phyloP scores from a whole-genome alignment of 1,140 invertebrate species.

The Lucilia sericata region DNA sequence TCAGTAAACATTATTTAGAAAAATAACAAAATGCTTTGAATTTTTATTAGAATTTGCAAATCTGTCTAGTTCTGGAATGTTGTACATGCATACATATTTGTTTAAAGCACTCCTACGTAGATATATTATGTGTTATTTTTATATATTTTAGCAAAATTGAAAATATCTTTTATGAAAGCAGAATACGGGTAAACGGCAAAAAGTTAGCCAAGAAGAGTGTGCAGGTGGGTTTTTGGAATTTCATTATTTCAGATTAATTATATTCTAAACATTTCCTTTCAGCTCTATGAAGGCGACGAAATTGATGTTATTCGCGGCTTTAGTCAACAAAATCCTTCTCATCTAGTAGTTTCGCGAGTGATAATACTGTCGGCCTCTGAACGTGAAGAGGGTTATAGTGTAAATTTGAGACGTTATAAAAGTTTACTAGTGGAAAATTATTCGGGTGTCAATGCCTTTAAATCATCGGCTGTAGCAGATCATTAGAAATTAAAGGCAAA shows the following conservation, averaged over 20 bases:
- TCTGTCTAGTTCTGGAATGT: too few relatives aligned
- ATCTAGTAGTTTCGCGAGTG: constrained; percentile 73
- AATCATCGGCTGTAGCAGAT: constrained; percentile 56
- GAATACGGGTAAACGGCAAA: constrained; percentile 75
- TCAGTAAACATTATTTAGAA: too few relatives aligned
- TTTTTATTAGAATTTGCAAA: too few relatives aligned
- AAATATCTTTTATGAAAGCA: constrained; percentile 75
- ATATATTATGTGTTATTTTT: background rate
- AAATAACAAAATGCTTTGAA: too few relatives aligned
- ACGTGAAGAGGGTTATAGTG: constrained; percentile 65
- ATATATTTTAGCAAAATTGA: constrained; percentile 73
- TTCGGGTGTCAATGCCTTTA: constrained; percentile 61
- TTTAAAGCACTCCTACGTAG: too few relatives aligned
- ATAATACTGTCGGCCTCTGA: constrained; percentile 69
- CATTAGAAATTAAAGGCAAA: constrained; percentile 36
- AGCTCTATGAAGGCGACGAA: constrained; percentile 74
- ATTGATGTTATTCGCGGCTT: constrained; percentile 74
- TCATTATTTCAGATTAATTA: background rate
- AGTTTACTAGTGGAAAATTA: constrained; percentile 75
- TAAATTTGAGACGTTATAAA: constrained; percentile 72
- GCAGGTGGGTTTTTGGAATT: constrained; percentile 60
- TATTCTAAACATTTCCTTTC: constrained; percentile 37
- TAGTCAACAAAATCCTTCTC: constrained; percentile 72
- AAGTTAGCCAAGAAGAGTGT: constrained; percentile 75
- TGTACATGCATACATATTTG: too few relatives aligned